Percentiles rank a stretch among this genome's conserved stretches.
These are phyloP conservation scores for Pseudolaguvia tuberculata DNA, from an alignment of 2,113 vertebrate genomes.

Conservation along the genomic window DNA sequence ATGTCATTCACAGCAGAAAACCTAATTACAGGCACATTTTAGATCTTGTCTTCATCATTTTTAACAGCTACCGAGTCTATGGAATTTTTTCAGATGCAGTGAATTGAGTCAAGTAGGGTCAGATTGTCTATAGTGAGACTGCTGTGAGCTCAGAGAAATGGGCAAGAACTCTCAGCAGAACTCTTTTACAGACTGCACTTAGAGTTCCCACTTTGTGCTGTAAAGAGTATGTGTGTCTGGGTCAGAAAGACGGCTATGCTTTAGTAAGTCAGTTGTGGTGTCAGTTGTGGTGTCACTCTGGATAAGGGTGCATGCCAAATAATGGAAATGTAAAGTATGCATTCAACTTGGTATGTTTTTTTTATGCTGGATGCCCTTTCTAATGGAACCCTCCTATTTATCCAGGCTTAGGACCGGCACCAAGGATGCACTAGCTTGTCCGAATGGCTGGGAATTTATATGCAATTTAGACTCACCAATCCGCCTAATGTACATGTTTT, in stretches of 20 bases:
- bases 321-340: too few relatives aligned
- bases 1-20: background rate
- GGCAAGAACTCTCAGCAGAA: background rate
- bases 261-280: too few relatives aligned
- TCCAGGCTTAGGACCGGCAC: too few relatives aligned
- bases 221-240: background rate
- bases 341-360: too few relatives aligned
- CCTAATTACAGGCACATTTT: constrained; percentile 1
- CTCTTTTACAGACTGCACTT: background rate
- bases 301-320: too few relatives aligned
- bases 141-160: background rate
- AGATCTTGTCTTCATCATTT: constrained; percentile 16
- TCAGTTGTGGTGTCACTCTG: too few relatives aligned
- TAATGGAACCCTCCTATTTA: too few relatives aligned
- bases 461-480: too few relatives aligned
- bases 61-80: background rate
- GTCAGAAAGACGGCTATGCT: background rate
- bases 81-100: background rate
- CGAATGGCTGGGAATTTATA: too few relatives aligned
- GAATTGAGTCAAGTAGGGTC: constrained; percentile 2
- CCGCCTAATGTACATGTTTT: too few relatives aligned
- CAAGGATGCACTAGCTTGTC: too few relatives aligned
- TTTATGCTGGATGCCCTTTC: too few relatives aligned
- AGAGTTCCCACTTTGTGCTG: background rate
- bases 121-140: background rate